Evolutionary conservation across 2,797 vertebrate species (phyloP), one percentile per base, ranked within the genome.

Genomic region (Rhyacichthys aspro): DNA sequence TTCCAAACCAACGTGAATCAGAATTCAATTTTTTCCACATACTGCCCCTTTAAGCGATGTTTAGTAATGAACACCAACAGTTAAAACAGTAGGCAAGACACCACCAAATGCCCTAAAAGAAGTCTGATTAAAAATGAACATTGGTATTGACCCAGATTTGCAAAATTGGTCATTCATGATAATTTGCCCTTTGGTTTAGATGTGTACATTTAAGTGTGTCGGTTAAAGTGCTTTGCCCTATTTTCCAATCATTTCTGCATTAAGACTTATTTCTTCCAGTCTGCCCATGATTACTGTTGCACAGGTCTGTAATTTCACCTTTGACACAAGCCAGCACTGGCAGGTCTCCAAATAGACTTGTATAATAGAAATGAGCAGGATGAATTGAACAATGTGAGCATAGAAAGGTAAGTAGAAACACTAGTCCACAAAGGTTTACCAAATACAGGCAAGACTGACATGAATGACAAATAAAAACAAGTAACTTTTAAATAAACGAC

Each of bases 231-330:
- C 49, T 18, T 14, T 52, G 49, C 5, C 16, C 33, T 16, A 52
- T 52, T 52, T 52, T 38, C 6, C 16, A 52, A 52, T 52, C 34
- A 52, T 34, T 52, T 52, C 33, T 18, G 23, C 33, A 36, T 50
- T 50, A 50, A 7, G n/a, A 53, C 55, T 59, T 53, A 42, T 39
- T 70, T 58, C 58, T 57, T 67, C 41, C 43, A 62, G 72, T 64
- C 43, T 15, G 48, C 36, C 38, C 63, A 54, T 76, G 68, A 80
- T 80, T 67, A 70, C 18, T 43, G 56, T 59, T 55, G 41, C 52
- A 46, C 38, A 53, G 33, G 52, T 53, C 59, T 56, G 58, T 65
- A 80, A 69, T 67, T 56, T 75, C 63, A 73, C 71, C 69, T 79
- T 84, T 70, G 54, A 58, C 47, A 78, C 56, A 57, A 11, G 18